These are phyloP conservation scores for Apotomis turbidana DNA, from an alignment of 2,888 invertebrate species.

Conservation along the genomic window DNA sequence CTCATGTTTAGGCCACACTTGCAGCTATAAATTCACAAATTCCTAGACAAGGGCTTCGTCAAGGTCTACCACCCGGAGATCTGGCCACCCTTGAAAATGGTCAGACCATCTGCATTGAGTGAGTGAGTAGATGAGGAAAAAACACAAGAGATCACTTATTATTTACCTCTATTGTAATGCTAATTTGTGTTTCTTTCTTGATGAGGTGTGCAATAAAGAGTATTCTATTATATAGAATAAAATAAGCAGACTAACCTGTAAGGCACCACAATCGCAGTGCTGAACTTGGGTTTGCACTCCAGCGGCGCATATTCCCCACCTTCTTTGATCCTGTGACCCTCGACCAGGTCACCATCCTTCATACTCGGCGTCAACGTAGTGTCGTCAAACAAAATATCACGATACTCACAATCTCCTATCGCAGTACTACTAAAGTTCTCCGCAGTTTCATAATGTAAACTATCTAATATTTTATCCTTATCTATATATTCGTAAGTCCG, in stretches of 20 bases:
- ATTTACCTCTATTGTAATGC: no score
- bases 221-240: neutral
- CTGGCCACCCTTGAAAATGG: no score
- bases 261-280: slow-evolving; percentile 93
- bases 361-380: slow-evolving; percentile 62
- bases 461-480: slow-evolving; percentile 68
- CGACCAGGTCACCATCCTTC: slow-evolving; percentile 67
- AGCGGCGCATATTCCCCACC: slow-evolving; percentile 74
- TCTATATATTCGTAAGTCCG: slow-evolving; percentile 75
- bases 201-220: no score
- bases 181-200: no score
- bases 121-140: no score
- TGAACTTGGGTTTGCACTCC: slow-evolving; percentile 81
- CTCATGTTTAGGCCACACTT: no score
- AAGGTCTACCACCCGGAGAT: no score
- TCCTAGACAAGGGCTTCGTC: no score
- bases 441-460: slow-evolving; percentile 67
- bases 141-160: no score
- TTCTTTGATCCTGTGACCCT: slow-evolving; percentile 68
- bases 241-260: slow-evolving; percentile 73
- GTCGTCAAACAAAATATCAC: slow-evolving; percentile 66
- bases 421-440: slow-evolving; percentile 76
- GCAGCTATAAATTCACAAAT: no score
- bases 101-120: no score
- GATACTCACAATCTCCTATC: slow-evolving; percentile 68